Conservation (phyloP, 2,888 invertebrate species). For the Sabatieria punctata region DNA sequence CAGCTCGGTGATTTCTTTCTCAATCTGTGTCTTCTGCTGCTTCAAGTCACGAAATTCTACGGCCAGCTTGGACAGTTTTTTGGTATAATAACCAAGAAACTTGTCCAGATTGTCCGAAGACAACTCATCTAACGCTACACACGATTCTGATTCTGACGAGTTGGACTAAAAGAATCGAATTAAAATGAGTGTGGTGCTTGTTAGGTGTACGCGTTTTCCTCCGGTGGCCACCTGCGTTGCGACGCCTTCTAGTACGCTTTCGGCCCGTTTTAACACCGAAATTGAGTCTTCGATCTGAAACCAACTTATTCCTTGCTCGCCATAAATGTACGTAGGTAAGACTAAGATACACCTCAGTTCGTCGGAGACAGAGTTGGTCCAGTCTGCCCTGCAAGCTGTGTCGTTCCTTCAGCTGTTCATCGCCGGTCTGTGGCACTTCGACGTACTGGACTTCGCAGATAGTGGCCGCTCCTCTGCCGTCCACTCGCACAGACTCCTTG, state of each 20-base stretch:
- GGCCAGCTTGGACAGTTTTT: slow-evolving; percentile 3
- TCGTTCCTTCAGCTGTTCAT: slow-evolving; percentile 10
- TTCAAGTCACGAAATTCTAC: not conserved
- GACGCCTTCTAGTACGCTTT: not conserved
- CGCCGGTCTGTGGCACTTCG: slow-evolving; percentile 7
- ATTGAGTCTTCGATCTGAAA: not conserved
- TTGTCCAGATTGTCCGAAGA: slow-evolving; percentile 14
- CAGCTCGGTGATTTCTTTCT: not conserved
- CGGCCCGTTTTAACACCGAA: not conserved
- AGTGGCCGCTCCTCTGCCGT: slow-evolving; percentile 10
- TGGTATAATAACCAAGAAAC: slow-evolving; percentile 15
- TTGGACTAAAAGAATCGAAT: slow-evolving; percentile 1
- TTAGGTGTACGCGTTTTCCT: not conserved
- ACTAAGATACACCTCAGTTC: too few species aligned
- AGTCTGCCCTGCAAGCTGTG: too few species aligned
- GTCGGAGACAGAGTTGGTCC: too few species aligned
- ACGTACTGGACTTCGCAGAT: slow-evolving; percentile 16
- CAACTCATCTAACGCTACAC: slow-evolving; percentile 10
- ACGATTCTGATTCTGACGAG: slow-evolving; percentile 4
- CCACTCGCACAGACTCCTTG: slow-evolving; percentile 19
- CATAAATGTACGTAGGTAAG: too few species aligned
- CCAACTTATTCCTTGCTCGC: too few species aligned
- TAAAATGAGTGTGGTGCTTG: not conserved
- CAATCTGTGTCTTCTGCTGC: not conserved
- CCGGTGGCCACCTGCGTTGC: slow-evolving; percentile 1